A percentile compares a stretch with the other conserved stretches of the same genome.
Conservation (phyloP, 2,797 vertebrate species). For the Crenuchus spilurus region DNA sequence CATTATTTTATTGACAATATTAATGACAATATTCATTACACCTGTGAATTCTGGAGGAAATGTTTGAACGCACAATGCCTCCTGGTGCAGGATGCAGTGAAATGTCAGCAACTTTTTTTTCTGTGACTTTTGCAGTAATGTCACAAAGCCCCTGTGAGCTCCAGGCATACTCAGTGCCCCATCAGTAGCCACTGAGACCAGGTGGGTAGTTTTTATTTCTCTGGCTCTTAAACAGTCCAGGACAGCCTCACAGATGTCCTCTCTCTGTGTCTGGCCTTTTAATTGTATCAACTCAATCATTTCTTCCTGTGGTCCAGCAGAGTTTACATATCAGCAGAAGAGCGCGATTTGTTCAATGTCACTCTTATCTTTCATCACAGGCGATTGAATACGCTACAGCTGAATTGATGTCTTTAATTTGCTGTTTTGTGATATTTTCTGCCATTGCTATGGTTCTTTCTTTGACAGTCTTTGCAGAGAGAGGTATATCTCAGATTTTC, state of each 20-base stretch:
- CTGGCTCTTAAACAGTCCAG: constrained; percentile 46
- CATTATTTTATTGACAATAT: constrained; percentile 50
- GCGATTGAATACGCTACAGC: constrained; percentile 33
- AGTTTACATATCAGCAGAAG: constrained; percentile 46
- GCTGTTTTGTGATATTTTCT: constrained; percentile 39
- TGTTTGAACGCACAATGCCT: constrained; percentile 49
- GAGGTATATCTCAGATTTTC: neutral
- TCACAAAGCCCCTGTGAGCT: constrained; percentile 48
- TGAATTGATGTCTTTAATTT: constrained; percentile 45
- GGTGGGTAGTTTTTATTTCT: constrained; percentile 50
- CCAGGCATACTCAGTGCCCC: constrained; percentile 46
- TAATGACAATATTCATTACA: constrained; percentile 27
- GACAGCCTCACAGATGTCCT: constrained; percentile 53
- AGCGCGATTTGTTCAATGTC: constrained; percentile 31
- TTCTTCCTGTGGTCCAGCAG: constrained; percentile 50
- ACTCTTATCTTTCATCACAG: constrained; percentile 39
- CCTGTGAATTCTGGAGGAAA: constrained; percentile 28
- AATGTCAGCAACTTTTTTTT: constrained; percentile 42
- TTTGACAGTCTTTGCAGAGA: constrained; percentile 13
- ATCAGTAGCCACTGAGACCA: constrained; percentile 41
- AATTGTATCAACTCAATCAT: constrained; percentile 48
- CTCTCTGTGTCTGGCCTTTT: constrained; percentile 48
- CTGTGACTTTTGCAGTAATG: constrained; percentile 47
- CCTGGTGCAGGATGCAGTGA: constrained; percentile 57
- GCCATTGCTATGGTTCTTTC: too few species aligned